Evolutionary conservation across 2,113 vertebrate genomes (phyloP).

Genomic region (Bothrops jararaca): DNA sequence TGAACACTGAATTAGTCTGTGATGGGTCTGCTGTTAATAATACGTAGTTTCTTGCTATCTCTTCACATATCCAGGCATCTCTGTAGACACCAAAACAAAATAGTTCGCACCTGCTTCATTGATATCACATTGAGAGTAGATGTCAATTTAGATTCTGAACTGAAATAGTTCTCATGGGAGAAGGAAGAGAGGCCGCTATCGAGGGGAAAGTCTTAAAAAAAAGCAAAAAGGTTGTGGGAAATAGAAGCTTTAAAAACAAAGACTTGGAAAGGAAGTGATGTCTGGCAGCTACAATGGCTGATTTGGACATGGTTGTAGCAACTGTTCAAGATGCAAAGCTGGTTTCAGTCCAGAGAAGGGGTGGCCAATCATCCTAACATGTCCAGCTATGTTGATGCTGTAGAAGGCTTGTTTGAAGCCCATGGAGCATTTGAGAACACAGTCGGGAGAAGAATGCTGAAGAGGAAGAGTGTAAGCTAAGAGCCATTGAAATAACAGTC

Average conservation of each 20-base stretch:
- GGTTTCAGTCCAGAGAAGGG: background rate
- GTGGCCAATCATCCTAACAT: background rate
- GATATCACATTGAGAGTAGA: background rate
- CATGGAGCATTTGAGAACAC: background rate
- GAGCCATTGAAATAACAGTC: background rate
- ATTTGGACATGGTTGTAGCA: background rate
- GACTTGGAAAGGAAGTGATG: background rate
- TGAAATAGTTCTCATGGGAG: slow-evolving; percentile 63
- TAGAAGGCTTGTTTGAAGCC: background rate
- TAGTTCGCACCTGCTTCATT: background rate
- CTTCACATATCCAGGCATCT: background rate
- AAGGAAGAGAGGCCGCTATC: slow-evolving; percentile 50
- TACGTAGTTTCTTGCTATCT: background rate
- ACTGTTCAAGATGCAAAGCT: background rate
- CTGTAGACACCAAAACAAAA: background rate
- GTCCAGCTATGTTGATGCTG: background rate
- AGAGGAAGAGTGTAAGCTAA: background rate
- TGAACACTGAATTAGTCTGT: background rate
- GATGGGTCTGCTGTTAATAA: background rate
- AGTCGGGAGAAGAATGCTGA: background rate
- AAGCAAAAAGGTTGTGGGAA: background rate
- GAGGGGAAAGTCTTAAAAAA: slow-evolving; percentile 29
- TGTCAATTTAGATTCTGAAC: slow-evolving; percentile 21
- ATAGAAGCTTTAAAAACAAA: background rate
- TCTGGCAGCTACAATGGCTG: background rate